Evolutionary conservation across 2,113 vertebrate genomes (phyloP).

Genomic region (Nyctereutes procyonoides): DNA sequence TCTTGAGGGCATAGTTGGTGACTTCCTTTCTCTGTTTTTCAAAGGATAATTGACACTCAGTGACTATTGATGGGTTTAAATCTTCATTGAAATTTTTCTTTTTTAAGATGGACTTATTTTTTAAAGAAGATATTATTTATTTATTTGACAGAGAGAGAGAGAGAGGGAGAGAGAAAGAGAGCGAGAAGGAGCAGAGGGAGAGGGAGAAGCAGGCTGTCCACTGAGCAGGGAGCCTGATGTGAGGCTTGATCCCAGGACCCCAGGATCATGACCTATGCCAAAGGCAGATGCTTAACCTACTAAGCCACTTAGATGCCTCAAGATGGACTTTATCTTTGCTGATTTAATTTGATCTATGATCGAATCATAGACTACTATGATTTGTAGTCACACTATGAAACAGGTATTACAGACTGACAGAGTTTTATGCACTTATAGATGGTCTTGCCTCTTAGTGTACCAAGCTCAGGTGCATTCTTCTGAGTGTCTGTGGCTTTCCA

Average conservation of each 20-base stretch:
- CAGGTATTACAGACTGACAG: not conserved
- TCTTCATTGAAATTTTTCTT: not conserved
- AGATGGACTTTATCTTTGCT: not conserved
- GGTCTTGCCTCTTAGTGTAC: not conserved
- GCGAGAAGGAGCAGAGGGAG: too few relatives aligned
- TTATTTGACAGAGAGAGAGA: too few relatives aligned
- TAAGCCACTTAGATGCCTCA: too few relatives aligned
- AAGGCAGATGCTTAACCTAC: too few relatives aligned
- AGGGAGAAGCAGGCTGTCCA: too few relatives aligned
- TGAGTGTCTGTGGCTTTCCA: not conserved
- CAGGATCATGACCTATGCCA: too few relatives aligned
- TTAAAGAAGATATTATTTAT: too few relatives aligned
- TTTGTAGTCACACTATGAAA: not conserved
- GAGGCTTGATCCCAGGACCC: too few relatives aligned
- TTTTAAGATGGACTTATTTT: not conserved
- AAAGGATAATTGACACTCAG: not conserved
- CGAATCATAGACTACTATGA: not conserved
- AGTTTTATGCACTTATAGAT: not conserved
- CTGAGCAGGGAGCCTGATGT: too few relatives aligned
- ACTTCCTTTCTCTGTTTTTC: not conserved
- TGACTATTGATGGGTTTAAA: not conserved
- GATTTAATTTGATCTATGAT: not conserved
- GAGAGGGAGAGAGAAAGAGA: too few relatives aligned
- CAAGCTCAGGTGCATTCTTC: rapidly evolving
- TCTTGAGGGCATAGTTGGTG: not conserved